Base-by-base conservation (phyloP, 2,797 vertebrate genomes). In the Poecilia picta region DNA sequence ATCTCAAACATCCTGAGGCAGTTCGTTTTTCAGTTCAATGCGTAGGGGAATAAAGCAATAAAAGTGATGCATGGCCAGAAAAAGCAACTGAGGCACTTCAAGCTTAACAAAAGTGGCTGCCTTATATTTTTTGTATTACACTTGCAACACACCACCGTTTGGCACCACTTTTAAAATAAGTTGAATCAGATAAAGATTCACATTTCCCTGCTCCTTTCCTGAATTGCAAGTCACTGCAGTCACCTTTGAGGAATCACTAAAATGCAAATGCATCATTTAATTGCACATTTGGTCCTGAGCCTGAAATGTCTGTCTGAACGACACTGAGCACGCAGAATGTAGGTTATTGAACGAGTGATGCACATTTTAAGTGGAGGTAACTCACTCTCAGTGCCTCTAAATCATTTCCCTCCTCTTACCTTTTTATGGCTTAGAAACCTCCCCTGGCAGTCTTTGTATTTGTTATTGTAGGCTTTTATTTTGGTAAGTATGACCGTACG, bases 231-330 rank as follows among this genome's bases (percentile, higher is more conserved):
- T 88, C 80, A 72, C 23, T 76, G 77, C 74, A 31, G 71, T 78
- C 12, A 3, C 57, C 77, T 59, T 81, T 74, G 88, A 71, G 81
- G 87, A 55, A 1, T 31, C 81, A 73, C 73, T 86, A 76, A 87
- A 89, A 89, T 76, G 78, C 73, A 81, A 84, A 87, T 86, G 76
- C 5, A 39, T 78, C 47, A 89, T 89, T 85, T 85, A 90, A 78
- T 88, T 11, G 84, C 87, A 43, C 73, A 77, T 85, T 57, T 74
- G 83, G 72, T 59, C 57, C 66, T 13, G 59, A 81, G 74, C 55
- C 53, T 81, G 76, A 83, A 83, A 86, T 39, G 64, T 66, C 76
- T 80, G 59, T 70, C 66, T 25, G 16, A 80, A 18, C 70, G 78
- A 85, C 81, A 76, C 47, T 23, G 84, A 81, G 78, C 72, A 83